phyloP scores from a whole-genome alignment of 2,888 invertebrate species.

The Oscheius sp. region DNA sequence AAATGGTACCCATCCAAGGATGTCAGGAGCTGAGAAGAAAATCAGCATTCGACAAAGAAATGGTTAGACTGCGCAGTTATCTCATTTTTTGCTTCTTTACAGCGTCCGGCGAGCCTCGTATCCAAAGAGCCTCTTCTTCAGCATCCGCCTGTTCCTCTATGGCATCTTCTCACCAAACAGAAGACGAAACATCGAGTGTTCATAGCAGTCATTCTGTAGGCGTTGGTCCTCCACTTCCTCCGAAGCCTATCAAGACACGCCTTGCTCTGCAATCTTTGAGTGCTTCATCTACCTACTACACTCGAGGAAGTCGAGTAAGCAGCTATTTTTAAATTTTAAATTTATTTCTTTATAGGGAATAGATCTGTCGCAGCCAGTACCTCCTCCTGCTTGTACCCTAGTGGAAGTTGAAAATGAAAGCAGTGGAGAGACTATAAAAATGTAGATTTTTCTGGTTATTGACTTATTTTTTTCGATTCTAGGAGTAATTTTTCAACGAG shows the following conservation, averaged over 20 bases:
- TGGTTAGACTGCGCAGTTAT: background rate
- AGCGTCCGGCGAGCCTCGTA: conserved; percentile 11
- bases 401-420: conserved; percentile 34
- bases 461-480: background rate
- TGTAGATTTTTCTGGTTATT: background rate
- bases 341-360: conserved; percentile 11
- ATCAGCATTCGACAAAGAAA: conserved; percentile 16
- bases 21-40: conserved; percentile 9
- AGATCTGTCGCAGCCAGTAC: conserved; percentile 5
- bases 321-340: background rate
- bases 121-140: conserved; percentile 24
- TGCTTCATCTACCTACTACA: background rate
- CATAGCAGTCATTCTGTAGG: conserved; percentile 28
- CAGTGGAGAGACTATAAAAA: conserved; percentile 33
- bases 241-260: conserved; percentile 18
- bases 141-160: conserved; percentile 31
- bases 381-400: conserved; percentile 12
- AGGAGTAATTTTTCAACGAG: conserved; percentile 18
- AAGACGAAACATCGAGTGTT: conserved; percentile 28
- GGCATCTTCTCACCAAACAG: conserved; percentile 28
- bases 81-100: background rate
- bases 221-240: conserved; percentile 19
- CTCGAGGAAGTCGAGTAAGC: conserved; percentile 9
- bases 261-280: conserved; percentile 5
- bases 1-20: conserved; percentile 3